These are phyloP conservation scores for Doryteuthis pealeii DNA, from an alignment of 1,140 invertebrate species.

Conservation along the genomic window DNA sequence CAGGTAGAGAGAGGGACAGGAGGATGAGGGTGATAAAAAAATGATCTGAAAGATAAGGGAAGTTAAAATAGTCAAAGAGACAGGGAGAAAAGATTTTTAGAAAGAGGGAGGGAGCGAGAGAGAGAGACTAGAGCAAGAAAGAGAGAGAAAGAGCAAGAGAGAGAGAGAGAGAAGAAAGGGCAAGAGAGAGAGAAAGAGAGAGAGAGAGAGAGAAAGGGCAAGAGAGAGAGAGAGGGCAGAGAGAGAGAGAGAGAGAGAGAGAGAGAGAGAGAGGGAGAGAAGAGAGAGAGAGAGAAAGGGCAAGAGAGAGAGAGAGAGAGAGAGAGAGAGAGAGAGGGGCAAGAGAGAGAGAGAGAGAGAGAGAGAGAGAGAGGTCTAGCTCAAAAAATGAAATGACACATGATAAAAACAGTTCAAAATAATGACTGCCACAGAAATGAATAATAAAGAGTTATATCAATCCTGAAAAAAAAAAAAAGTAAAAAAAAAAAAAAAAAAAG, in stretches of 20 bases:
- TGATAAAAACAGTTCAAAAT: too few relatives aligned
- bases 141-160: conserved; percentile 21
- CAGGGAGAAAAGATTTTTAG: background rate
- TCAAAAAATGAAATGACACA: too few relatives aligned
- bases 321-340: too few relatives aligned
- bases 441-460: too few relatives aligned
- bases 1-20: background rate
- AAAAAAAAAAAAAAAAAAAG: too few relatives aligned
- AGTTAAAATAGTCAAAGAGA: background rate
- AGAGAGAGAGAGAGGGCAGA: conserved; percentile 4
- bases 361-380: too few relatives aligned
- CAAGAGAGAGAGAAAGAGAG: background rate
- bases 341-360: too few relatives aligned
- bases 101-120: background rate
- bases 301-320: too few relatives aligned
- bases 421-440: too few relatives aligned
- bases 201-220: background rate
- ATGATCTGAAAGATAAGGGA: background rate
- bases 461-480: too few relatives aligned
- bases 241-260: conserved; percentile 20
- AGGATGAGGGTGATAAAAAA: background rate
- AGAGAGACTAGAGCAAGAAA: background rate
- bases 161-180: background rate
- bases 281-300: too few relatives aligned
- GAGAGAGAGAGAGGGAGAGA: background rate